Percentiles rank a stretch among this genome's conserved stretches.
phyloP scores from a whole-genome alignment of 2,888 invertebrate species.

The Bhutanitis thaidina region DNA sequence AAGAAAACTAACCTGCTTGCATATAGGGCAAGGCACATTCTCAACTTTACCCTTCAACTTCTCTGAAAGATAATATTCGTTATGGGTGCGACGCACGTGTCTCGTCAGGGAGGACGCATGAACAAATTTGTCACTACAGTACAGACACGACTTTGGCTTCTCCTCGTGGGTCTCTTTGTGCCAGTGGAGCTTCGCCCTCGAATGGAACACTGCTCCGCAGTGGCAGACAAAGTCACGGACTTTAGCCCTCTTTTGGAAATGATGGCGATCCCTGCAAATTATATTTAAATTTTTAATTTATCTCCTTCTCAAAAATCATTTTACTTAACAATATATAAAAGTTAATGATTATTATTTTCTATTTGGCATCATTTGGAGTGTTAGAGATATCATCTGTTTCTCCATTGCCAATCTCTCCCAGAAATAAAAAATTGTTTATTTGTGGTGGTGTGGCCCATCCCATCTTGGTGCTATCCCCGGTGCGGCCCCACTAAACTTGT shows the following conservation, averaged over 20 bases:
- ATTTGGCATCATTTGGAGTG: no score
- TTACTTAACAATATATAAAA: no score
- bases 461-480: no score
- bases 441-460: no score
- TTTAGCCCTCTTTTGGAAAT: conserved; percentile 85
- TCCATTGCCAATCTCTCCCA: no score
- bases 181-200: conserved; percentile 91
- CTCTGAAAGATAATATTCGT: conserved; percentile 85
- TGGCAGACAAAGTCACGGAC: conserved; percentile 85
- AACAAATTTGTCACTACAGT: conserved; percentile 92
- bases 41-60: conserved; percentile 82
- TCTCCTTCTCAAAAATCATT: no score
- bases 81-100: conserved; percentile 90
- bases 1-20: conserved; percentile 70
- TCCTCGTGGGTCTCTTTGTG: conserved; percentile 92
- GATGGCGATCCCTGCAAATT: conserved; percentile 81
- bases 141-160: conserved; percentile 89
- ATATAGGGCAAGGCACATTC: conserved; percentile 88
- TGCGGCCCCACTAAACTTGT: no score
- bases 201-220: conserved; percentile 90
- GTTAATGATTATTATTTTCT: no score
- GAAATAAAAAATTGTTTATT: no score
- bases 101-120: conserved; percentile 90
- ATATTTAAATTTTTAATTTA: no score
- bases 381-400: no score